phyloP scores from a whole-genome alignment of 2,113 vertebrate species.

The Thamnophis sirtalis region DNA sequence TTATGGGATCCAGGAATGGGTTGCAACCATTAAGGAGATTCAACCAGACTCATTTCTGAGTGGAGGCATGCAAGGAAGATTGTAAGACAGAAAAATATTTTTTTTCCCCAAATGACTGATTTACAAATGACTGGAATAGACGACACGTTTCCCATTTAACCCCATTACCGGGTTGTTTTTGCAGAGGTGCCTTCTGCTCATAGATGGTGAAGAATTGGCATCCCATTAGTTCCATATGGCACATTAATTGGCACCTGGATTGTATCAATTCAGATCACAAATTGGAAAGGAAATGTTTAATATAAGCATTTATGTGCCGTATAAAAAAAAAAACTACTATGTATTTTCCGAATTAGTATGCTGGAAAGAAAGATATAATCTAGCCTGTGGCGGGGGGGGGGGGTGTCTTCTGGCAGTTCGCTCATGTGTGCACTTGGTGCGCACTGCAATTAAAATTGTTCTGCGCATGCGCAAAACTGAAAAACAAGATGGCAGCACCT shows the following conservation, averaged over 20 bases:
- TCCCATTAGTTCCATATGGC: no score
- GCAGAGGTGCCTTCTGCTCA: no score
- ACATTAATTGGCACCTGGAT: no score
- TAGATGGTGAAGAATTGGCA: no score
- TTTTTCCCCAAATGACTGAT: background rate
- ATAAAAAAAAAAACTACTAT: background rate
- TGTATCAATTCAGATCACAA: background rate
- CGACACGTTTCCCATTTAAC: no score
- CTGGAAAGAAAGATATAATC: background rate
- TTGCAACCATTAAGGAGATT: background rate
- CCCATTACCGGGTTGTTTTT: no score
- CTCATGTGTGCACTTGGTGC: no score
- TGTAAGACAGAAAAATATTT: background rate
- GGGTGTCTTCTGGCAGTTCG: no score
- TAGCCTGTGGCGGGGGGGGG: no score
- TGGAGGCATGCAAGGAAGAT: background rate
- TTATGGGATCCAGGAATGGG: background rate
- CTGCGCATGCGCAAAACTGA: no score
- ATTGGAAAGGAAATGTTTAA: background rate
- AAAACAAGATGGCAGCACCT: no score
- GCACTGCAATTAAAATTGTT: no score
- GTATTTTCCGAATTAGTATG: background rate
- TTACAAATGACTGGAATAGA: background rate
- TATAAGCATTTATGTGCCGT: background rate
- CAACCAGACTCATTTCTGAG: background rate